These are phyloP conservation scores for Parochlus steinenii DNA, from an alignment of 2,888 invertebrate genomes.

Conservation along the genomic window DNA sequence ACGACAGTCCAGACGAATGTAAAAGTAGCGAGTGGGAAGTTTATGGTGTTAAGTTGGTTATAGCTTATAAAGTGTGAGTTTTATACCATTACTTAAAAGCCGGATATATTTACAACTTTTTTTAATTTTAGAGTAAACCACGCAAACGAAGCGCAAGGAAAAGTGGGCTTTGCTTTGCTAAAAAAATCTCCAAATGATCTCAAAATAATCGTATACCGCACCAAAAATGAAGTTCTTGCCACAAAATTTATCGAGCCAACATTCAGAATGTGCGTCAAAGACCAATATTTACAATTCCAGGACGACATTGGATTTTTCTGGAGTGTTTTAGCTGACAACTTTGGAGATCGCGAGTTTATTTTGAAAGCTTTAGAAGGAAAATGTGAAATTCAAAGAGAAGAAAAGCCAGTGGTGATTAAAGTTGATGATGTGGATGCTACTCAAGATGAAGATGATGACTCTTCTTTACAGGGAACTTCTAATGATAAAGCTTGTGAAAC, in stretches of 20 bases:
- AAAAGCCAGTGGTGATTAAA: constrained; percentile 3
- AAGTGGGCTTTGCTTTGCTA: constrained; percentile 32
- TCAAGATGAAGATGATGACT: background rate
- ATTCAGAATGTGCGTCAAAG: constrained; percentile 16
- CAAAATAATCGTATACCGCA: constrained; percentile 20
- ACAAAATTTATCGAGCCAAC: constrained; percentile 16
- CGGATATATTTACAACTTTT: no score
- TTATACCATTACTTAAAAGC: no score
- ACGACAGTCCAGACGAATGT: no score
- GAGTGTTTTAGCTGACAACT: constrained; percentile 35
- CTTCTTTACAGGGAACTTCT: background rate
- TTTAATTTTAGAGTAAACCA: no score
- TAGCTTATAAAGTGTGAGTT: no score
- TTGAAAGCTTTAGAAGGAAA: constrained; percentile 20
- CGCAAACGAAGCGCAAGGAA: no score
- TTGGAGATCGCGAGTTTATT: constrained; percentile 22
- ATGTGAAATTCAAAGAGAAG: constrained; percentile 7
- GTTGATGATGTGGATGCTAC: constrained; percentile 8
- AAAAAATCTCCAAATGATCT: constrained; percentile 16
- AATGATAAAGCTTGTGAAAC: constrained; percentile 12
- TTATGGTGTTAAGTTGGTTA: no score
- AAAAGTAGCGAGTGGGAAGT: no score
- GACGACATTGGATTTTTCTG: constrained; percentile 35
- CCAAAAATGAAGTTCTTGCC: constrained; percentile 19
- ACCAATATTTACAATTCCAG: constrained; percentile 25